These are phyloP conservation scores for Lutjanus argentimaculatus DNA, from an alignment of 2,797 vertebrate genomes.

Conservation along the genomic window DNA sequence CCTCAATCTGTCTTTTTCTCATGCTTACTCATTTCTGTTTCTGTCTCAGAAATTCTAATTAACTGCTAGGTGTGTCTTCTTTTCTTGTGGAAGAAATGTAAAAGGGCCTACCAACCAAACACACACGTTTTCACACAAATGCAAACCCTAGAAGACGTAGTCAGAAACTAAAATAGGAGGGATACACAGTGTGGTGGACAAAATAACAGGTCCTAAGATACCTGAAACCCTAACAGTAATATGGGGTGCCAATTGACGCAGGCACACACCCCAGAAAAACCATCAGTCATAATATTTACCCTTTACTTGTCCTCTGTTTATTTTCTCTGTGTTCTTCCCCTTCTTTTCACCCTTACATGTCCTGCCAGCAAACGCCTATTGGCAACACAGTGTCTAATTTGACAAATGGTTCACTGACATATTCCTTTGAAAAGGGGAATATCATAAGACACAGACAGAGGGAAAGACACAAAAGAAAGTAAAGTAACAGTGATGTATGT, in stretches of 20 bases:
- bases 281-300: slow-evolving; percentile 83
- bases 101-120: not conserved
- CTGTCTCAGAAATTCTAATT: slow-evolving; percentile 51
- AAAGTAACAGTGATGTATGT: slow-evolving; percentile 49
- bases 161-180: slow-evolving; percentile 55
- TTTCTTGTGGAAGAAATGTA: slow-evolving; percentile 26
- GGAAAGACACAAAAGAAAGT: slow-evolving; percentile 37
- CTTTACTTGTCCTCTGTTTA: slow-evolving; percentile 61
- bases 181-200: slow-evolving; percentile 51
- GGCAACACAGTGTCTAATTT: slow-evolving; percentile 70
- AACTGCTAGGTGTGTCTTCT: slow-evolving; percentile 30
- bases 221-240: slow-evolving; percentile 66
- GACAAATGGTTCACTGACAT: slow-evolving; percentile 59
- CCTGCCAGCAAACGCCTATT: slow-evolving; percentile 59
- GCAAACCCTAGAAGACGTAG: slow-evolving; percentile 19
- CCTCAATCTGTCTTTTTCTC: slow-evolving; percentile 30
- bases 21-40: slow-evolving; percentile 41
- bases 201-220: slow-evolving; percentile 71
- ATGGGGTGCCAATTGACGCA: slow-evolving; percentile 68
- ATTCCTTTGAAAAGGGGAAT: slow-evolving; percentile 56
- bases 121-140: slow-evolving; percentile 26
- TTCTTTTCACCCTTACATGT: slow-evolving; percentile 56
- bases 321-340: slow-evolving; percentile 54
- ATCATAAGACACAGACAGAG: slow-evolving; percentile 22
- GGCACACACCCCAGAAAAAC: slow-evolving; percentile 67